Evolutionary conservation across 2,113 vertebrate genomes (phyloP), one percentile per base, ranked within the genome.

Genomic region (Tachysurus fulvidraco): DNA sequence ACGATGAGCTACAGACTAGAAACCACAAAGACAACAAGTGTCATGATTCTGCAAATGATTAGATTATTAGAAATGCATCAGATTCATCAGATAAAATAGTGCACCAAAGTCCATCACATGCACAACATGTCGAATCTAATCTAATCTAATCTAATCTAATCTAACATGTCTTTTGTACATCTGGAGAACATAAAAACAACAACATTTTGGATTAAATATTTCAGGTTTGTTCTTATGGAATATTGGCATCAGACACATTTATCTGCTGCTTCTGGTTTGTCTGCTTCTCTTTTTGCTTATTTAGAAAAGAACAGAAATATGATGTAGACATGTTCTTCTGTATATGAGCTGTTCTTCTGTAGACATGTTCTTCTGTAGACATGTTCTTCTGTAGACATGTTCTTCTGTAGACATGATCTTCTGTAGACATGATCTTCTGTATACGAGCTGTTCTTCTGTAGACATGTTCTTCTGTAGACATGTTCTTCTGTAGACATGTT

Each of bases 321-420:
- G 62, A 23, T 85, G 73, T 86, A 57, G 74, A 64, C 57, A 60
- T 65, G n/a, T 28, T 65, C 60, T n/a, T 65, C 60, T 78, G 16
- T 86, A 19, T n/a, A 71, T 74, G 52, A 81, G 25, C 54, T 28
- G 25, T 14, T 36, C 41, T 4, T n/a, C 6, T 50, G 77, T 57
- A 11, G 10, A 64, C 85, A 7, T 46, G 46, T n/a, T n/a, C n/a
- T n/a, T n/a, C n/a, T n/a, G n/a, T n/a, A n/a, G n/a, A n/a, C n/a
- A n/a, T n/a, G n/a, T n/a, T 69, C 65, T 11, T 8, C 28, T 69
- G 25, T 12, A 11, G n/a, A n/a, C n/a, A 46, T 46, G 46, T 46
- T 46, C 14, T 41, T 41, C 62, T 21, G 9, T 88, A 44, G 71
- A 41, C 54, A 54, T 23, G 46, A n/a, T n/a, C n/a, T n/a, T n/a